phyloP scores from a whole-genome alignment of 2,113 vertebrate species.

The Amblyopsis rosae region DNA sequence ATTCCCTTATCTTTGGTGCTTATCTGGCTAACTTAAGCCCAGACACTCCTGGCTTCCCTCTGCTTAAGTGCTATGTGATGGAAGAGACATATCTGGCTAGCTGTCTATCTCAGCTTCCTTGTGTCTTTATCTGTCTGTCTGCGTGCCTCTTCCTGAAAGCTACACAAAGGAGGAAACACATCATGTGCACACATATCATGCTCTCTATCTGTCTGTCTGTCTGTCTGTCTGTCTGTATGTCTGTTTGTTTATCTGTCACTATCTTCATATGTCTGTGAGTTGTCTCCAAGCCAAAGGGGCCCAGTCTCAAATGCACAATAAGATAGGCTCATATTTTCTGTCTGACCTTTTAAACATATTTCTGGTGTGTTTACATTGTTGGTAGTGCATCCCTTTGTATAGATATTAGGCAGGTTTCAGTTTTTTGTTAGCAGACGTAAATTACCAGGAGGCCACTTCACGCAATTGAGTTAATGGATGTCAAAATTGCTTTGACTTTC shows the following conservation, averaged over 20 bases:
- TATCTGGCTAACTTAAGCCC: slow-evolving; percentile 50
- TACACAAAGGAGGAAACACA: not conserved
- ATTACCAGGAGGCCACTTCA: too few species aligned
- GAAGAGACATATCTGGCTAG: slow-evolving; percentile 33
- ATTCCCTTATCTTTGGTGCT: slow-evolving; percentile 56
- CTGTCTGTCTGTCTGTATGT: not conserved
- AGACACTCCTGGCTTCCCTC: slow-evolving; percentile 51
- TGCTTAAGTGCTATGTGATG: slow-evolving; percentile 29
- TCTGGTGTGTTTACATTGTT: too few species aligned
- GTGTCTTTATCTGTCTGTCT: slow-evolving; percentile 1
- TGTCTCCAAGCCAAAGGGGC: not conserved
- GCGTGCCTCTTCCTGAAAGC: not conserved
- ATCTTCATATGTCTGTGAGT: not conserved
- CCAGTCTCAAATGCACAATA: too few species aligned
- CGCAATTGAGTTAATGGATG: too few species aligned
- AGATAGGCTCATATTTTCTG: too few species aligned
- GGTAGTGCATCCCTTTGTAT: too few species aligned
- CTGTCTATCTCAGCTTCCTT: slow-evolving; percentile 10
- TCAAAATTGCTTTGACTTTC: too few species aligned
- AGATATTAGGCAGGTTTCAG: too few species aligned
- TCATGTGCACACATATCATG: not conserved
- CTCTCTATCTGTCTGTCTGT: not conserved
- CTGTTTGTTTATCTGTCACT: not conserved
- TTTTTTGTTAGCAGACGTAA: too few species aligned
- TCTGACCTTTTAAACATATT: too few species aligned